phyloP scores from a whole-genome alignment of 2,113 vertebrate genomes.

The Dolichotis patagonum region DNA sequence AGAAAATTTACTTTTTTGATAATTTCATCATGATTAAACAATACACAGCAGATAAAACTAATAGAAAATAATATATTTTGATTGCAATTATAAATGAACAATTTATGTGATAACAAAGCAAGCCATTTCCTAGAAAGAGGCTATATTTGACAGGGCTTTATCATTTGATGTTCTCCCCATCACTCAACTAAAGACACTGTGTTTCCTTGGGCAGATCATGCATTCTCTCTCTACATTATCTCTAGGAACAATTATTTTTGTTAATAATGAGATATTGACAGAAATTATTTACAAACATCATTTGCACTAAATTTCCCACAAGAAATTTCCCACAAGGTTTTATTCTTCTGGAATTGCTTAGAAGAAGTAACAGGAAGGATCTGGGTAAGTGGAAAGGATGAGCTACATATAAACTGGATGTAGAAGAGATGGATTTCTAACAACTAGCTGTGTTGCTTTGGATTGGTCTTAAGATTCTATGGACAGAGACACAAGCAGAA shows the following conservation, averaged over 20 bases:
- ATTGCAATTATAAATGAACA: conserved; percentile 77
- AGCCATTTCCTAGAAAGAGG: conserved; percentile 61
- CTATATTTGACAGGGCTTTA: conserved; percentile 47
- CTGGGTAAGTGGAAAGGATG: conserved; percentile 28
- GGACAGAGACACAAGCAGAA: background rate
- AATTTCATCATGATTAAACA: conserved; percentile 69
- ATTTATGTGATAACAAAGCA: conserved; percentile 60
- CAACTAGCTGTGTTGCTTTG: background rate
- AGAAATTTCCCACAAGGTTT: conserved; percentile 62
- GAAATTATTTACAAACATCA: conserved; percentile 62
- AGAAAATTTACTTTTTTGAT: conserved; percentile 73
- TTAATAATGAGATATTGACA: conserved; percentile 66
- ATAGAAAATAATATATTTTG: conserved; percentile 79
- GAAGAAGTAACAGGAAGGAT: conserved; percentile 38
- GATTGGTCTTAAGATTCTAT: background rate
- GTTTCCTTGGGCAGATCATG: conserved; percentile 51
- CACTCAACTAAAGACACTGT: conserved; percentile 52
- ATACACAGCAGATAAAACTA: conserved; percentile 70
- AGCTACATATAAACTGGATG: background rate
- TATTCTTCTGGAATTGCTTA: conserved; percentile 15
- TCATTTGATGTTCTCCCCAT: background rate
- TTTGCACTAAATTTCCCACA: conserved; percentile 56
- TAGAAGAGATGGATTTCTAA: conserved; percentile 22
- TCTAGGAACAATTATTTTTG: conserved; percentile 59
- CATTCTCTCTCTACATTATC: conserved; percentile 53